Conservation (phyloP, 37 sponge, comb jelly and placozoan species). For the Petrosia ficiformis region DNA sequence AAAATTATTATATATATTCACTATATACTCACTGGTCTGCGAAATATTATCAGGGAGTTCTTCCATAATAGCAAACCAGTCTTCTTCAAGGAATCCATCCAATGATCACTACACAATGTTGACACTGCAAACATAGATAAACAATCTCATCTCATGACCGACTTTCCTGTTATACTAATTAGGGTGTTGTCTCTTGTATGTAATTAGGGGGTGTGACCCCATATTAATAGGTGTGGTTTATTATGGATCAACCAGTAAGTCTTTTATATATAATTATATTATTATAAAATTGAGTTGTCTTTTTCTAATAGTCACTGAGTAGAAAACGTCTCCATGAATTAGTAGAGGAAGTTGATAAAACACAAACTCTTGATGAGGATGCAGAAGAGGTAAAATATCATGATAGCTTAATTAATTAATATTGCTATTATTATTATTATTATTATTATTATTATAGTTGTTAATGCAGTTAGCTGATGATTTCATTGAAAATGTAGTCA, state of each 20-base stretch:
- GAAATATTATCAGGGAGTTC: slow-evolving; percentile 47
- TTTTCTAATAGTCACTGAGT: background rate
- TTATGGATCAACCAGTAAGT: background rate
- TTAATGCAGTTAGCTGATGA: slow-evolving; percentile 92
- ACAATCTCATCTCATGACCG: too few relatives aligned
- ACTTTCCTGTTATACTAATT: background rate
- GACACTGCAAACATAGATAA: too few relatives aligned
- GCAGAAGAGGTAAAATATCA: slow-evolving; percentile 73
- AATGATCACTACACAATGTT: background rate
- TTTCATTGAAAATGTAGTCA: slow-evolving; percentile 88
- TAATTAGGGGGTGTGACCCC: background rate
- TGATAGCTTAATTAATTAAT: background rate
- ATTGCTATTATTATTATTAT: background rate
- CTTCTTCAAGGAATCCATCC: background rate
- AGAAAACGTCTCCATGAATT: slow-evolving; percentile 69
- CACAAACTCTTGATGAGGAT: slow-evolving; percentile 88
- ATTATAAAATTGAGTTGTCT: background rate
- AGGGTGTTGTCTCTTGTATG: background rate
- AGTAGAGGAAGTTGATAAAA: slow-evolving; percentile 80
- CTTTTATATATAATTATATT: too few relatives aligned
- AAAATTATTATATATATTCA: background rate
- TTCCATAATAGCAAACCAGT: slow-evolving; percentile 71
- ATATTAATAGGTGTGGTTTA: background rate
- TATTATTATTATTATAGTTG: slow-evolving; percentile 32
- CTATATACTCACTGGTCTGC: slow-evolving; percentile 1